Conservation (phyloP, 2,113 vertebrate genomes). For the Nesogale talazaci region DNA sequence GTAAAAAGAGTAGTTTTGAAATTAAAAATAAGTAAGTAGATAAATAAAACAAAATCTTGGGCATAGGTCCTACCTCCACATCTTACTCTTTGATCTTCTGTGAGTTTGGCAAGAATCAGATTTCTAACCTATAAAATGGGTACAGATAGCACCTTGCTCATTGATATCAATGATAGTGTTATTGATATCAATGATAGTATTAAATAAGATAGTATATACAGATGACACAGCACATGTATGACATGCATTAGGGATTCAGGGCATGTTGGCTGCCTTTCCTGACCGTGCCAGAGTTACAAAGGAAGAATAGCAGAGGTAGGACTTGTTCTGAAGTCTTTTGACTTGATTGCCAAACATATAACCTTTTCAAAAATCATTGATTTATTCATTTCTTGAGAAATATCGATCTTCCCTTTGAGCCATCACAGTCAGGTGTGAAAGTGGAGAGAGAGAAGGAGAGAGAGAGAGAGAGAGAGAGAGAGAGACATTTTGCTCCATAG, state of each 20-base stretch:
- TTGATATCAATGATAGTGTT: too few species aligned
- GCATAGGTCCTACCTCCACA: too few species aligned
- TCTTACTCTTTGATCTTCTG: too few species aligned
- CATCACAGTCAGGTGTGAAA: rapidly evolving
- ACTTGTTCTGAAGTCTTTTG: background rate
- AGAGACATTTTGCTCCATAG: background rate
- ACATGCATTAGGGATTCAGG: background rate
- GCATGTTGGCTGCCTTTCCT: background rate
- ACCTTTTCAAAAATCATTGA: background rate
- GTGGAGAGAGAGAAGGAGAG: background rate
- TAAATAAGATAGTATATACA: too few species aligned
- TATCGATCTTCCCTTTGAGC: background rate
- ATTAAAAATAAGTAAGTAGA: too few species aligned
- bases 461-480: too few species aligned
- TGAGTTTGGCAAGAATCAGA: too few species aligned
- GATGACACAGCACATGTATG: background rate
- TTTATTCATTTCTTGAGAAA: background rate
- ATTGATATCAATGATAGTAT: too few species aligned
- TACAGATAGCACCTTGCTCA: too few species aligned
- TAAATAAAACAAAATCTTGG: too few species aligned
- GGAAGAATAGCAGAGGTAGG: background rate
- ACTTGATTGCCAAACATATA: background rate
- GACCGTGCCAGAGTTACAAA: background rate
- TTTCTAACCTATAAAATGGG: too few species aligned
- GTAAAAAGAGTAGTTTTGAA: too few species aligned